Base-by-base conservation (phyloP, 2,113 vertebrate genomes). In the Microtus richardsoni region DNA sequence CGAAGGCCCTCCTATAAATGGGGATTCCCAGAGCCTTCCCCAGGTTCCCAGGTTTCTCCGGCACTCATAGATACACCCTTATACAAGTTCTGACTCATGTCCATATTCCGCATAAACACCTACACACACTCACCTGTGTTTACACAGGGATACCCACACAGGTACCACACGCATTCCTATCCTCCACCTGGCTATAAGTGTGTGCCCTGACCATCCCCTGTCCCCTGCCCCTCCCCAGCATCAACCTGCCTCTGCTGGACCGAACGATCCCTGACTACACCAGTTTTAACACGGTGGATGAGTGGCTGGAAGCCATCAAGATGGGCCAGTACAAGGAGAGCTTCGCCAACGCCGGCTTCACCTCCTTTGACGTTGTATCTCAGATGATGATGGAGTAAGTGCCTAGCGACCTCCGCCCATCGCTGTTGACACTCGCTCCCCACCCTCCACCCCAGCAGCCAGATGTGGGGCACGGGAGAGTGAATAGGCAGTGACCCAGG, bases 261-360 rank as follows among this genome's bases (percentile, higher is more conserved):
- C 99, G 99, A 96, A 99, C 99, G 39, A 98, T 99, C 95, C 99
- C 99, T 0, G 99, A 99, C 97, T 99, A 99, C 95, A 99, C 99
- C 97, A 99, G 99, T 93, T 99, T 99, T 98, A 99, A 98, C 98
- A 99, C 99, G 0, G 99, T 99, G 97, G 99, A 99, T 3, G 99
- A 99, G 92, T 99, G 99, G 99, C 98, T 99, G 97, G 99, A 99
- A 2, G 99, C 99, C 98, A 99, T 99, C 97, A 99, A 99, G 98
- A 99, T 99, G 99, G 99, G 99, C 92, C 99, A 99, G 97, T 99
- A 99, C 98, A 99, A 99, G 98, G 99, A 99, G 97, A 99, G 98
- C 98, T 99, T 99, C 80, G 98, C 98, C 98, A 99, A 91, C 5
- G 99, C 99, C 19, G 99, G 99, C 82, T 99, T 99, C 98, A 99